Conservation (phyloP, 1,140 invertebrate species). For the Trichoplusia ni region DNA sequence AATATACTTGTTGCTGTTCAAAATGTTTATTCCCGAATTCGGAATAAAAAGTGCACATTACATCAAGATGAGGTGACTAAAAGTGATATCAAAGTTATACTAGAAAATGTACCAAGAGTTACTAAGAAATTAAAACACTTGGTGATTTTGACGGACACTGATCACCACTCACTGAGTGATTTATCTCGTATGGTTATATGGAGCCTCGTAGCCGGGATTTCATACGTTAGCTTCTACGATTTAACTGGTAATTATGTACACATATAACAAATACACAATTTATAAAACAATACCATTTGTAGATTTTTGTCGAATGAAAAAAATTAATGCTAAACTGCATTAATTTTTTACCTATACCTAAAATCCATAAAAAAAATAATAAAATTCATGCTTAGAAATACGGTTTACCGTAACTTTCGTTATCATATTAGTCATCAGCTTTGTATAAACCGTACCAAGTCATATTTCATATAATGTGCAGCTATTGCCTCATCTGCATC, state of each 20-base stretch:
- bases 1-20: slow-evolving; percentile 75
- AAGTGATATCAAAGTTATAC: slow-evolving; percentile 59
- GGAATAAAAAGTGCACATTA: slow-evolving; percentile 49
- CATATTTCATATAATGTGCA: too few species aligned
- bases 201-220: slow-evolving; percentile 84
- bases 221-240: slow-evolving; percentile 87
- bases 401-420: too few species aligned
- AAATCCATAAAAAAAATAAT: too few species aligned
- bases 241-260: slow-evolving; percentile 83
- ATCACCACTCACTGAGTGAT: slow-evolving; percentile 58
- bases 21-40: slow-evolving; percentile 67
- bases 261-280: background rate
- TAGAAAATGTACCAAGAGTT: slow-evolving; percentile 59
- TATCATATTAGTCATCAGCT: too few species aligned
- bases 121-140: slow-evolving; percentile 71
- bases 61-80: slow-evolving; percentile 49
- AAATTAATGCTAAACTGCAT: too few species aligned
- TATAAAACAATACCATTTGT: too few species aligned
- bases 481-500: background rate
- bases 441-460: too few species aligned
- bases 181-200: slow-evolving; percentile 84
- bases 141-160: slow-evolving; percentile 64
- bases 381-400: too few species aligned
- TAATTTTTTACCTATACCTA: too few species aligned
- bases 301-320: too few species aligned